Percentiles rank a stretch among this genome's conserved stretches.
phyloP scores from a whole-genome alignment of 2,113 vertebrate genomes.

The Oreochromis spilurus region DNA sequence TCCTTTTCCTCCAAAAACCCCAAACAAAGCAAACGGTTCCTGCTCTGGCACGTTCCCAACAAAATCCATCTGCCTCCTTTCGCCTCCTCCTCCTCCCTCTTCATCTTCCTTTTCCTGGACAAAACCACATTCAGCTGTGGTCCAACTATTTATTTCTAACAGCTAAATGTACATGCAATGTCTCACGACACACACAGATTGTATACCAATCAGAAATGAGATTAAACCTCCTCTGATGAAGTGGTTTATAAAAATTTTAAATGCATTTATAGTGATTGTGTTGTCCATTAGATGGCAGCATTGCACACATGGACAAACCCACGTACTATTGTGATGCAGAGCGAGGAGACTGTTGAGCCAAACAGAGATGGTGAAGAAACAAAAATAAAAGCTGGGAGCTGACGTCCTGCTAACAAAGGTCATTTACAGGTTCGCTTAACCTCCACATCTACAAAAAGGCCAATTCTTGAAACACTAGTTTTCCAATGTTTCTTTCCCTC shows the following conservation, averaged over 20 bases:
- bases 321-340: not conserved
- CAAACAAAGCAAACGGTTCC: slow-evolving; percentile 59
- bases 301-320: not conserved
- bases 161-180: not conserved
- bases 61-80: slow-evolving; percentile 31
- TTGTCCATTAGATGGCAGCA: not conserved
- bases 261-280: not conserved
- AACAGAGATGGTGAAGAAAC: not conserved
- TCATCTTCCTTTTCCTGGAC: slow-evolving; percentile 20
- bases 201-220: not conserved
- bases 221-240: not conserved
- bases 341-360: not conserved
- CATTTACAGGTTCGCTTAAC: not conserved
- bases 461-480: not conserved
- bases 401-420: not conserved
- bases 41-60: slow-evolving; percentile 42
- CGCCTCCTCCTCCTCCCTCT: not conserved
- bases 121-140: not conserved
- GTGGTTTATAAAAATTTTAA: not conserved
- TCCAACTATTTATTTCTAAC: not conserved
- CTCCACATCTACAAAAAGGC: not conserved
- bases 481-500: not conserved
- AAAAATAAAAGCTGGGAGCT: not conserved
- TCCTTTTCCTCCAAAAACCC: slow-evolving; percentile 48
- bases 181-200: not conserved